These are phyloP conservation scores for Lateolabrax maculatus DNA, from an alignment of 2,797 vertebrate genomes.

Conservation along the genomic window DNA sequence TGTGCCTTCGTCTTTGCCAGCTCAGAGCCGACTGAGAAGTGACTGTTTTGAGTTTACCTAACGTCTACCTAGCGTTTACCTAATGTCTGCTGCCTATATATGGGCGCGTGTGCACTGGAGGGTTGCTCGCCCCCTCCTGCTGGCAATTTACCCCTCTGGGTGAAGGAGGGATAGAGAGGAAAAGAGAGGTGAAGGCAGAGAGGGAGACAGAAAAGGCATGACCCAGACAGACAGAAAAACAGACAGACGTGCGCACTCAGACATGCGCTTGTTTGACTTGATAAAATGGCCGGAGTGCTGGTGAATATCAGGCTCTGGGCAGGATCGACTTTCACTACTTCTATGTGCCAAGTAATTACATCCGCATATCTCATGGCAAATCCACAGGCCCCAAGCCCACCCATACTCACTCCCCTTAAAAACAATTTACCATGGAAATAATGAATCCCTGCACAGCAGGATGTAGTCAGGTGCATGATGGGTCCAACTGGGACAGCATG, in stretches of 20 bases:
- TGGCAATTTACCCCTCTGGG: conserved; percentile 63
- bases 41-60: conserved; percentile 85
- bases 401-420: background rate
- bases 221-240: conserved; percentile 56
- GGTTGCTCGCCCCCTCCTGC: conserved; percentile 46
- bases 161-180: conserved; percentile 31
- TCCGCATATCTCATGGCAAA: conserved; percentile 16
- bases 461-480: conserved; percentile 25
- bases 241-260: conserved; percentile 28
- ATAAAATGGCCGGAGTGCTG: conserved; percentile 63
- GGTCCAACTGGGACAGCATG: conserved; percentile 10
- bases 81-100: conserved; percentile 88
- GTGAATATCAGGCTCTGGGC: conserved; percentile 66
- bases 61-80: conserved; percentile 87
- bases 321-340: conserved; percentile 42
- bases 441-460: background rate
- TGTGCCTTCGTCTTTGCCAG: conserved; percentile 59
- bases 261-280: conserved; percentile 43
- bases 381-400: conserved; percentile 2
- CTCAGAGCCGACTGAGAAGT: conserved; percentile 74
- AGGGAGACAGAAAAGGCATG: conserved; percentile 32
- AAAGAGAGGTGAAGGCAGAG: conserved; percentile 34
- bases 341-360: conserved; percentile 50
- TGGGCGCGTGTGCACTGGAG: conserved; percentile 67
- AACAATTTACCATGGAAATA: conserved; percentile 10